Base-by-base conservation (phyloP, 2,113 vertebrate genomes). In the Rhegmatorhina hoffmannsi region DNA sequence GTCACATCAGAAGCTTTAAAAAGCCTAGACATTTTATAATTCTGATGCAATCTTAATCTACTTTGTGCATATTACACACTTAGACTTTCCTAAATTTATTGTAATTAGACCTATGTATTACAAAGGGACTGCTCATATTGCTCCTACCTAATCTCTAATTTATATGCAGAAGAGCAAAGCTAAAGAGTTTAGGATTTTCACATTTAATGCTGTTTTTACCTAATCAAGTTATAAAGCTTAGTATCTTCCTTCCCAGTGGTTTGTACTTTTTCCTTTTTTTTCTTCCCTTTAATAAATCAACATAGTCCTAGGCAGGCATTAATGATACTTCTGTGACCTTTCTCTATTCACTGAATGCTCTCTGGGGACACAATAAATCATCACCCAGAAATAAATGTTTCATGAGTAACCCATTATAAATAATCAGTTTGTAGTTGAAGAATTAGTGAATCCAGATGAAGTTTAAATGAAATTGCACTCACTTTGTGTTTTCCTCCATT, bases 181-280 rank as follows among this genome's bases (percentile, higher is more conserved):
- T 94, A 88, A 96, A 95, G 84, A 95, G 80, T 96, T 96, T 89
- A 96, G 68, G 89, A 97, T 97, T 97, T 97, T 93, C 67, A 86
- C 60, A 94, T 97, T 91, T 95, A 97, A 97, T 96, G 60, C 52
- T 94, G 56, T 94, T 95, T 94, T 97, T 95, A 80, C 90, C 36
- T 97, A 97, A 96, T 92, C 91, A 95, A 97, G 79, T 95, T 96
- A 96, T 63, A 80, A 23, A 80, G 91, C 43, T 97, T 95, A 94
- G 72, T 74, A 79, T 24, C 66, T 94, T 82, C 44, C 72, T 94
- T 97, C 70, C 62, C 56, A 82, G 52, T 89, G 59, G 47, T 92
- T 95, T 29, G 18, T 17, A 90, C 7, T 70, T 77, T 46, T 38
- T 28, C 5, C 16, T 16, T 55, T 36, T 26, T 46, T 11, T 23